Conservation (phyloP, 2,888 invertebrate species). For the Melanargia galathea region DNA sequence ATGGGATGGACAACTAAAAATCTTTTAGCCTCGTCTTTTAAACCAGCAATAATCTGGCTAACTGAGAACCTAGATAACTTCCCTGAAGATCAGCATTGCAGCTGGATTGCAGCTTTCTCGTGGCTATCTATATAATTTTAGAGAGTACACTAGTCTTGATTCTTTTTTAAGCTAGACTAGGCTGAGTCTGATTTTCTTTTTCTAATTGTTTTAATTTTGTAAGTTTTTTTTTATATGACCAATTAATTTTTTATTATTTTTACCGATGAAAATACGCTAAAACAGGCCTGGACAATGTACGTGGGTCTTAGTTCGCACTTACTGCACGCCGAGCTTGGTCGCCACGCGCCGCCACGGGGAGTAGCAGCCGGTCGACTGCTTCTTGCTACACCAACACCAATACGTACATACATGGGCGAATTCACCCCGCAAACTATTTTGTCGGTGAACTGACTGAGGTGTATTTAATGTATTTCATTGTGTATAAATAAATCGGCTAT, state of each 20-base stretch:
- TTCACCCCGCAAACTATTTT: neutral
- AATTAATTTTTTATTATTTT: neutral
- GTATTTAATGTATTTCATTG: too few species aligned
- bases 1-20: neutral
- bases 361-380: conserved; percentile 88
- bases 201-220: too few species aligned
- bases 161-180: too few species aligned
- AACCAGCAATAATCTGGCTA: neutral
- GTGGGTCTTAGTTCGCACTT: conserved; percentile 79
- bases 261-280: conserved; percentile 41
- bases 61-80: too few species aligned
- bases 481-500: too few species aligned
- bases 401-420: conserved; percentile 28
- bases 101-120: neutral
- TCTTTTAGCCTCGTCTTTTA: neutral
- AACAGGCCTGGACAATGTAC: conserved; percentile 23
- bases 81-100: neutral
- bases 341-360: conserved; percentile 97
- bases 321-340: conserved; percentile 97
- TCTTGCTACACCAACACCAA: conserved; percentile 81
- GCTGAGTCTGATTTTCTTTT: too few species aligned
- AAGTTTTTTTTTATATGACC: neutral
- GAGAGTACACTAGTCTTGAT: too few species aligned
- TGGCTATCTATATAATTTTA: too few species aligned
- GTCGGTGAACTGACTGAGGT: conserved; percentile 51